Evolutionary conservation across 2,888 invertebrate genomes (phyloP), one percentile per base, ranked within the genome.

Genomic region (Diplazon laetatorius): DNA sequence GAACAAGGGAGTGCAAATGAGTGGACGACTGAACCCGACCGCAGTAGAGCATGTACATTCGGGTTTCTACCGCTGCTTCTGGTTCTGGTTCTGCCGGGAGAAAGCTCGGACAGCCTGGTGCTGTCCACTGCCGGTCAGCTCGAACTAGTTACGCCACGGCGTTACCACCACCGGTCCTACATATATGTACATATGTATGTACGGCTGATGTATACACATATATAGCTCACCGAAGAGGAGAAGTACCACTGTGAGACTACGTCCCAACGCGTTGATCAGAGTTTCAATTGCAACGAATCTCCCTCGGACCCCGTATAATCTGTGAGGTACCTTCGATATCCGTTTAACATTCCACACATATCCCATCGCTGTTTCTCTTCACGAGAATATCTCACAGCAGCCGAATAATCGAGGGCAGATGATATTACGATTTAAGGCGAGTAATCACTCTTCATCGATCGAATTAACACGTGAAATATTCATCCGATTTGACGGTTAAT

Each of bases 1-100:
- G 84, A 85, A 86, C 86, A 85, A 84, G 85, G 84, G 87, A 85
- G 83, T 84, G 87, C 83, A 87, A 87, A 88, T 85, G 87, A 88
- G 86, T 85, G 87, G 85, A 85, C 83, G 86, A 85, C 83, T 84
- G 85, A 86, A 71, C 81, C 84, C 81, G 83, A 88, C 88, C 85
- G 81, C 87, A 79, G 81, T 81, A 82, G 82, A n/a, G 4, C 85
- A 85, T 83, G 84, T 84, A 85, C 84, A 74, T 70, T 69, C 55
- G 78, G 57, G 59, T 65, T 69, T 46, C 20, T 20, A 39, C 37
- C 37, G 18, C 50, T 52, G 68, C 46, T 73, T 71, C 68, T 59
- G 22, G 30, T 30, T 30, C 30, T 6, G 30, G 55, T 65, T 48
- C 66, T 42, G 50, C 65, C 60, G 30, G 16, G 65, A 69, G 18